A percentile compares a stretch with the other conserved stretches of the same genome.
Evolutionary conservation across 2,888 invertebrate genomes (phyloP).

Genomic region (Tenthredo notha): DNA sequence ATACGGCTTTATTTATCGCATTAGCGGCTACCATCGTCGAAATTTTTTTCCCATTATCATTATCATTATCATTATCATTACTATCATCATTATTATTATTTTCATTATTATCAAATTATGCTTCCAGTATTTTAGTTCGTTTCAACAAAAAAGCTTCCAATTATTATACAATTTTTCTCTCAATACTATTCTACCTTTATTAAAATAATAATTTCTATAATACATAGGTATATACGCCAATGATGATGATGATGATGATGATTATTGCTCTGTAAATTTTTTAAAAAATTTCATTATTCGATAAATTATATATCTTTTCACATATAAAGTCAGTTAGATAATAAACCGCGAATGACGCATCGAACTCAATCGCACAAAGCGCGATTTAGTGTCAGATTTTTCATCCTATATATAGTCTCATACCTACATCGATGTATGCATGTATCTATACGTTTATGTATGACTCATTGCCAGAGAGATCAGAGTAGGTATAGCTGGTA

Average conservation of each 20-base stretch:
- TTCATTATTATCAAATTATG: not conserved
- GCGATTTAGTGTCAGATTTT: conserved; percentile 3
- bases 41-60: not conserved
- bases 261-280: not conserved
- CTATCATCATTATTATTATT: not conserved
- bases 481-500: conserved; percentile 1
- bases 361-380: not conserved
- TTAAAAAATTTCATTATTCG: not conserved
- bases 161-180: not conserved
- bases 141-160: not conserved
- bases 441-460: not conserved
- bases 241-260: not conserved
- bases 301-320: not conserved
- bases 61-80: not conserved
- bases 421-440: not conserved
- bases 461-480: not conserved
- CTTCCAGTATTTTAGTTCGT: not conserved
- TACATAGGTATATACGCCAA: not conserved
- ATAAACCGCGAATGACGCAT: not conserved
- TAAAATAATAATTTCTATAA: not conserved
- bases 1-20: not conserved
- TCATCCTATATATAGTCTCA: not conserved
- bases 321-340: not conserved
- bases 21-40: not conserved
- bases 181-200: not conserved